Evolutionary conservation across 2,888 invertebrate genomes (phyloP).

Genomic region (Rhorus exstirpatorius): DNA sequence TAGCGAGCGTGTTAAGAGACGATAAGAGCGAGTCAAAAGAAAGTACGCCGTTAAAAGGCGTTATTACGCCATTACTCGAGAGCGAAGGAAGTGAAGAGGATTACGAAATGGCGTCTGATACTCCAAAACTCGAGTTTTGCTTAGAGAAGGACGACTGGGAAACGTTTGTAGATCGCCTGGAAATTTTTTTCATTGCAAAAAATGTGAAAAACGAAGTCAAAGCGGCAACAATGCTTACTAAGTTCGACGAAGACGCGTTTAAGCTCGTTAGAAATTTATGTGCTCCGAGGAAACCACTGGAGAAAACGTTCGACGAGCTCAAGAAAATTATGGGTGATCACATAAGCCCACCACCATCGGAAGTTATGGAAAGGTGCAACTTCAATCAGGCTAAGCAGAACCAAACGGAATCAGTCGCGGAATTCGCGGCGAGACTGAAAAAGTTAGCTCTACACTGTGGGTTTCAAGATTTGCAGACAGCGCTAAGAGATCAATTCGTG

Average conservation of each 20-base stretch:
- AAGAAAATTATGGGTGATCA: constrained; percentile 6
- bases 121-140: not conserved
- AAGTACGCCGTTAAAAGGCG: no score
- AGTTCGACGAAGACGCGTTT: constrained; percentile 42
- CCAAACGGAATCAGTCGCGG: constrained; percentile 78
- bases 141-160: constrained; percentile 35
- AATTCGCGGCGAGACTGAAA: constrained; percentile 82
- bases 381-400: constrained; percentile 63
- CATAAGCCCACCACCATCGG: constrained; percentile 48
- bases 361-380: constrained; percentile 52
- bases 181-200: constrained; percentile 30
- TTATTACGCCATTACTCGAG: no score
- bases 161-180: constrained; percentile 11
- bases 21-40: no score
- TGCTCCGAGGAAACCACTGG: constrained; percentile 40
- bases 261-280: constrained; percentile 45
- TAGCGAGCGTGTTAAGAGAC: not conserved
- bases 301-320: constrained; percentile 46
- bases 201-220: constrained; percentile 32
- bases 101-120: not conserved
- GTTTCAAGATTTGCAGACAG: constrained; percentile 36
- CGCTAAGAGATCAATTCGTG: constrained; percentile 54
- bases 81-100: no score
- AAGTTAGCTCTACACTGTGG: constrained; percentile 85
- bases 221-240: constrained; percentile 34